These are phyloP conservation scores for Formica selysi DNA, from an alignment of 1,140 invertebrate species.

Conservation along the genomic window DNA sequence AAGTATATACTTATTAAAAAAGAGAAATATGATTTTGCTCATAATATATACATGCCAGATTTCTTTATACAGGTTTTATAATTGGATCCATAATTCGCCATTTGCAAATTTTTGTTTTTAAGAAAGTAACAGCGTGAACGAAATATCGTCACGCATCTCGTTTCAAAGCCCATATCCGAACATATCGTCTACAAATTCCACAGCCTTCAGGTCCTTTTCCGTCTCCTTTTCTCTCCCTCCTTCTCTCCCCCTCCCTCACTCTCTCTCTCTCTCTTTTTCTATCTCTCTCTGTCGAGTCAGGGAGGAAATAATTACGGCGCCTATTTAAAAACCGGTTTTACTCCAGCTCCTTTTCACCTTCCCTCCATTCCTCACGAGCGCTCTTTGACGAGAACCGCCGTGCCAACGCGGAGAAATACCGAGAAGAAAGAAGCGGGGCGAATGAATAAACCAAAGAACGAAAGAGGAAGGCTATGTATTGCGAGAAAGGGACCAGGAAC, in stretches of 20 bases:
- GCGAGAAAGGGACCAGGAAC: constrained; percentile 6
- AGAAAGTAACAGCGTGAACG: constrained; percentile 25
- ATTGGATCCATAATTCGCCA: background rate
- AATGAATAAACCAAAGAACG: constrained; percentile 25
- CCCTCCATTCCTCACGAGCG: constrained; percentile 22
- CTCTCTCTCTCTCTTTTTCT: background rate
- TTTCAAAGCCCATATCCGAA: constrained; percentile 16
- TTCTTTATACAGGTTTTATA: background rate
- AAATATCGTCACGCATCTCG: constrained; percentile 38
- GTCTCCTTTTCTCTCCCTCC: background rate
- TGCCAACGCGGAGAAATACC: constrained; percentile 37
- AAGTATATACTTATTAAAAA: background rate
- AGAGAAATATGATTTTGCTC: background rate
- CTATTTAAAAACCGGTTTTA: constrained; percentile 79
- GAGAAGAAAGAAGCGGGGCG: constrained; percentile 30
- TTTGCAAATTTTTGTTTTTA: constrained; percentile 14
- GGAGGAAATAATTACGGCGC: constrained; percentile 80
- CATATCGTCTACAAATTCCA: constrained; percentile 15
- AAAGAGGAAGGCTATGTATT: background rate
- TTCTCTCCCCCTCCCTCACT: too few species aligned
- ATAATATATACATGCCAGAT: background rate
- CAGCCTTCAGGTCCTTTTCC: constrained; percentile 32
- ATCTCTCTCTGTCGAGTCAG: constrained; percentile 35
- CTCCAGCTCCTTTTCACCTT: constrained; percentile 49
- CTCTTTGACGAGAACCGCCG: constrained; percentile 67